Percentiles rank a stretch among this genome's conserved stretches.
Conservation (phyloP, 2,888 invertebrate genomes). For the Drosophila infuscata region DNA sequence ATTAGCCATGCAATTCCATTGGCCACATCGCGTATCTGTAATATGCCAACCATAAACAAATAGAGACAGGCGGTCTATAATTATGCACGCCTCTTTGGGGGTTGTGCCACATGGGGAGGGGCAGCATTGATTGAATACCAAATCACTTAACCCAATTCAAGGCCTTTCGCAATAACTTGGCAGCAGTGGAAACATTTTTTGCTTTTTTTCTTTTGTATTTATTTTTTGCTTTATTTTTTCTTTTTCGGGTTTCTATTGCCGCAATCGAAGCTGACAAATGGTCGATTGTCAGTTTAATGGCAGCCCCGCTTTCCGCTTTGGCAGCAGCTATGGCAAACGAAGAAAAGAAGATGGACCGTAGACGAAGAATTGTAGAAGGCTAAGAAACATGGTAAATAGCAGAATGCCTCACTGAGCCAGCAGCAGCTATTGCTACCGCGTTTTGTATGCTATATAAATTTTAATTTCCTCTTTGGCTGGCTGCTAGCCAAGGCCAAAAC, state of each 20-base stretch:
- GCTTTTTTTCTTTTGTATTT: not conserved
- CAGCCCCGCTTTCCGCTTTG: constrained; percentile 69
- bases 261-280: constrained; percentile 73
- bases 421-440: constrained; percentile 57
- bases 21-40: constrained; percentile 49
- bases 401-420: constrained; percentile 46
- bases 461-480: constrained; percentile 72
- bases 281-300: constrained; percentile 78
- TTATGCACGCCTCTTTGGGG: constrained; percentile 51
- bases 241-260: constrained; percentile 37
- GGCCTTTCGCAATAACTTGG: constrained; percentile 71
- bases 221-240: not conserved
- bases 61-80: constrained; percentile 48
- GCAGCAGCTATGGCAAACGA: constrained; percentile 33
- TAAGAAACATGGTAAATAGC: constrained; percentile 70
- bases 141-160: constrained; percentile 77
- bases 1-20: constrained; percentile 51
- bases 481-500: constrained; percentile 42
- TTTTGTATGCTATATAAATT: constrained; percentile 70
- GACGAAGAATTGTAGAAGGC: constrained; percentile 25
- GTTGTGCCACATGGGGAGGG: not conserved
- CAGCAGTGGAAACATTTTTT: constrained; percentile 36
- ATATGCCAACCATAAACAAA: constrained; percentile 61
- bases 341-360: constrained; percentile 11
- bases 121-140: constrained; percentile 69